Base-by-base conservation (phyloP, 2,113 vertebrate genomes). In the Xerus inauris region DNA sequence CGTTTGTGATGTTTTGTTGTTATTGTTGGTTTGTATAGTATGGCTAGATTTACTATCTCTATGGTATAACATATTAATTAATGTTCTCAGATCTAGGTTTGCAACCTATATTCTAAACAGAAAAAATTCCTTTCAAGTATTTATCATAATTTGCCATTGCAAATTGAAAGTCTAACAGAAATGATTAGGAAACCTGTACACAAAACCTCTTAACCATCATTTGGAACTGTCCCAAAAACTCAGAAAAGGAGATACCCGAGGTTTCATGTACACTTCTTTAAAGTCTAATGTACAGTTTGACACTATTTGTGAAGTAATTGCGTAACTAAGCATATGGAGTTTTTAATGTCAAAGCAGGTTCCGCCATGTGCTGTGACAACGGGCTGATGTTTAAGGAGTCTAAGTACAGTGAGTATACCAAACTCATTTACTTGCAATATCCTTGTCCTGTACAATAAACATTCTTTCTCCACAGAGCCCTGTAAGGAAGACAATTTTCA, bases 401-500 rank as follows among this genome's bases (percentile, higher is more conserved):
- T 59, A 13, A 75, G 49, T 67, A 5, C n/a, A 30, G 89, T 65
- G 1, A 11, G 0, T 64, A 89, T 8, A 26, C 54, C 20, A 47
- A 30, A 95, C 45, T 49, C 22, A 47, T 79, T 75, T 0, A 7
- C 28, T n/a, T 69, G 69, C 76, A 77, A 80, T 72, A 95, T 94
- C 5, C 65, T 80, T 88, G 2, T 30, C 20, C 16, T 75, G 24
- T 26, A 45, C 0, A 84, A 84, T 47, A 89, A 91, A 40, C 69
- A 59, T 91, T 86, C 76, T 91, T 96, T 96, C 20, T 24, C 28
- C 75, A 26, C 49, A 99, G 99, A 98, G 51, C 96, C 98, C 0
- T 99, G 99, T 96, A 77, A 95, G 8, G n/a, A 13, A 3, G 98
- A 95, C 0, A 97, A 98, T 88, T 99, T 99, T 94, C 99, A 98